These are phyloP conservation scores for Bradypus variegatus DNA, from an alignment of 2,797 vertebrate genomes.

Conservation along the genomic window DNA sequence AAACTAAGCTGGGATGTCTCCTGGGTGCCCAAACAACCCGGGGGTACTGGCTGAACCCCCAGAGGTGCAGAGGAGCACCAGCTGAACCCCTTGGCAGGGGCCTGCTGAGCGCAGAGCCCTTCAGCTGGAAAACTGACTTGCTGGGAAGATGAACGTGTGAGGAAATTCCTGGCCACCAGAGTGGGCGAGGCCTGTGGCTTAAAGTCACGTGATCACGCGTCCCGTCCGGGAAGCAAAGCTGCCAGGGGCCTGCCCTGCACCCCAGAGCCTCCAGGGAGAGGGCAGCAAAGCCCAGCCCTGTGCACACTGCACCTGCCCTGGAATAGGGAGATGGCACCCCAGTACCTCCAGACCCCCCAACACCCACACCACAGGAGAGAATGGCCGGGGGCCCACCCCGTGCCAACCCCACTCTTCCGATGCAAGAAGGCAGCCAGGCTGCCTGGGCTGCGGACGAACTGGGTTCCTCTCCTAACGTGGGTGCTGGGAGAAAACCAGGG, in stretches of 20 bases:
- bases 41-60: neutral
- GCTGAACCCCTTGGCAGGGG: neutral
- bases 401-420: neutral
- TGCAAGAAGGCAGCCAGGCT: neutral
- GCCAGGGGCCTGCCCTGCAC: neutral
- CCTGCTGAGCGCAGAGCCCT: neutral
- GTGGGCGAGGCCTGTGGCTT: neutral
- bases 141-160: neutral
- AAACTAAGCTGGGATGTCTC: neutral
- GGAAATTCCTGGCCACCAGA: neutral
- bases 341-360: neutral
- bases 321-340: neutral
- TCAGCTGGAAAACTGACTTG: neutral
- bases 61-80: neutral
- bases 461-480: neutral
- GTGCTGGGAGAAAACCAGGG: neutral
- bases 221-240: neutral
- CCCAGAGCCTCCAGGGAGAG: neutral
- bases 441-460: neutral
- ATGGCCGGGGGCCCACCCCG: neutral
- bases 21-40: neutral
- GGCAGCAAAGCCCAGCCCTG: neutral
- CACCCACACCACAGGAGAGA: neutral
- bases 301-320: neutral
- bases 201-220: neutral